phyloP scores from a whole-genome alignment of 2,888 invertebrate species.

The Aelia acuminata region DNA sequence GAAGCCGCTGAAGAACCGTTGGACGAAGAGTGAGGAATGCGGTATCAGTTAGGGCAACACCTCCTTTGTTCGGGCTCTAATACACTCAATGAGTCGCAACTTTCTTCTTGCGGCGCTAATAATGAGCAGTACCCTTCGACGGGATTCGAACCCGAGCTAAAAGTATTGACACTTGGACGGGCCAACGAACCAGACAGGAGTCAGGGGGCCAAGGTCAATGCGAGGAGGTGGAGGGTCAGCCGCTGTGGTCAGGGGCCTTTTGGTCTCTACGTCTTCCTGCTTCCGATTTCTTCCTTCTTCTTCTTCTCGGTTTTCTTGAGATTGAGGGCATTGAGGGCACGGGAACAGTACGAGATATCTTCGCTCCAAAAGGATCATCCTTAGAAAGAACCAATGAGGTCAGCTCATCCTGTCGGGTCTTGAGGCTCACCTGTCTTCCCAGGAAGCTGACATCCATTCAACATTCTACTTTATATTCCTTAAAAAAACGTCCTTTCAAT shows the following conservation, averaged over 20 bases:
- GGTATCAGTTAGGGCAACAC: neutral
- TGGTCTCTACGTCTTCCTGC: neutral
- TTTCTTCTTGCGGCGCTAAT: neutral
- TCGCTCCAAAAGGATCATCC: neutral
- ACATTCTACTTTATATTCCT: no score
- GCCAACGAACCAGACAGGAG: neutral
- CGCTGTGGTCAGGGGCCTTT: neutral
- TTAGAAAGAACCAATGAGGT: conserved; percentile 18
- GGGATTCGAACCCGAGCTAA: neutral
- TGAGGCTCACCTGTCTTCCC: neutral
- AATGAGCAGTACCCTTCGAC: neutral
- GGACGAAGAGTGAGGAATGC: neutral
- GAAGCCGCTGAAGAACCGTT: neutral
- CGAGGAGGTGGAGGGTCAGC: neutral
- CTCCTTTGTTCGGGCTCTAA: neutral
- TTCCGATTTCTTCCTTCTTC: neutral
- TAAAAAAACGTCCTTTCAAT: no score
- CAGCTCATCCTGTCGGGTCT: neutral
- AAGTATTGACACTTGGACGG: neutral
- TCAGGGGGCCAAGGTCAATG: neutral
- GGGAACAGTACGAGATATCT: neutral
- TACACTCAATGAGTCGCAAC: neutral
- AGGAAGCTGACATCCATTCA: neutral
- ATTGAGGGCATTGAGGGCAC: conserved; percentile 30
- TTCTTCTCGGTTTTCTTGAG: neutral